A percentile compares a stretch with the other conserved stretches of the same genome.
Conservation (phyloP, 2,797 vertebrate genomes). For the Phoeniculus purpureus region DNA sequence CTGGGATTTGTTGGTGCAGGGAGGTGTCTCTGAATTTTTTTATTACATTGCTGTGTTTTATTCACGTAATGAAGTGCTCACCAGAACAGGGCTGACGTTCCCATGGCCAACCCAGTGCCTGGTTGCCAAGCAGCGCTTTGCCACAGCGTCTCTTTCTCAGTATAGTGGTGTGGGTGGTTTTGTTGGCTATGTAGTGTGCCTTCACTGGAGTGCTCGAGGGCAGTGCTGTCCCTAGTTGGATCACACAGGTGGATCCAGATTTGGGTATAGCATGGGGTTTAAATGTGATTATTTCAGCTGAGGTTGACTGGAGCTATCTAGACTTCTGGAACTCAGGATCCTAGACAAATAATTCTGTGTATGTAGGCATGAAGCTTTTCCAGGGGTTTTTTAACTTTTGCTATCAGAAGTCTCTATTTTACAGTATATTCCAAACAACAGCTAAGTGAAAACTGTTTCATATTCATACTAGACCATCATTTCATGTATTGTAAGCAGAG, state of each 20-base stretch:
- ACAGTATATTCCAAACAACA: conserved; percentile 33
- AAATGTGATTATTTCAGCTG: background rate
- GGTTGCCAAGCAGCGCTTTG: background rate
- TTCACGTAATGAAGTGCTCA: background rate
- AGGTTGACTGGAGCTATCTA: background rate
- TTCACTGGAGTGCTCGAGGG: background rate
- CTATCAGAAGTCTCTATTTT: conserved; percentile 4
- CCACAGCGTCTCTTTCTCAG: background rate
- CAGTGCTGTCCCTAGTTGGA: background rate
- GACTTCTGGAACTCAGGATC: background rate
- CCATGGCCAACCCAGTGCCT: background rate
- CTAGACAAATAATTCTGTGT: background rate
- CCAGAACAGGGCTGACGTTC: background rate
- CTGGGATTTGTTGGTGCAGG: background rate
- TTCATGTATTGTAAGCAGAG: conserved; percentile 34
- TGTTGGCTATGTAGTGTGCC: accelerated
- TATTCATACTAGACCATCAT: conserved; percentile 18
- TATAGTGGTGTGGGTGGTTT: background rate
- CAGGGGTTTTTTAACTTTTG: background rate
- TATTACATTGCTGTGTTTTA: background rate
- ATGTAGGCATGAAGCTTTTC: background rate
- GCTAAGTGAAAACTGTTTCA: conserved; percentile 20
- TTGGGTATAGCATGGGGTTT: background rate
- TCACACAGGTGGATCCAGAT: background rate
- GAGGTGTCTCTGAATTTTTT: background rate